Evolutionary conservation across 2,888 invertebrate species (phyloP), one percentile per base, ranked within the genome.

Genomic region (Caenorhabditis sinica): DNA sequence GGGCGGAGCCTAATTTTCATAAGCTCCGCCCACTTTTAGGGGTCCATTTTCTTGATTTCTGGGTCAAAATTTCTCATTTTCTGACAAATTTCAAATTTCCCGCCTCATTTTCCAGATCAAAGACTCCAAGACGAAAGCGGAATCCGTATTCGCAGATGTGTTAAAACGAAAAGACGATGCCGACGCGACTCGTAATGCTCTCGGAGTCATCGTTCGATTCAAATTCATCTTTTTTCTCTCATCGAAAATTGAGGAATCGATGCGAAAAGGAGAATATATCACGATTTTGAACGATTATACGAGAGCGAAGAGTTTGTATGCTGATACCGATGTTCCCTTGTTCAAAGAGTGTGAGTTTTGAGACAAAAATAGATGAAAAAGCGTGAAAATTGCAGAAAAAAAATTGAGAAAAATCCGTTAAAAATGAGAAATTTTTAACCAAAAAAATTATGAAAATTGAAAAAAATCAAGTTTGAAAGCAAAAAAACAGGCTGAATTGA

Each of bases 231-330:
- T 99, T 93, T 97, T 97, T 93, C 95, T 99, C 89, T 98, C 98
- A 0, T 96, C 96, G 49, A 96, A 96, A 63, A 97, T 99, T 66
- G 97, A 98, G 92, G 95, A 95, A 89, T 97, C 97, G 91, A 96
- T 98, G 84, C 95, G 96, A 90, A 96, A 96, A 92, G 97, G 97
- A 69, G 98, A 99, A 93, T 99, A 97, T 93, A 97, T 98, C 93
- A 95, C 97, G 69, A 97, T 99, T 28, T 97, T 99, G 82, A 99
- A 97, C 93, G 99, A 99, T 93, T 99, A 98, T 93, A 96, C 96
- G 0, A 95, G 98, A 90, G 98, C 97, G 4, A 97, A 97, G 93
- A 97, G 97, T 92, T 94, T 98, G 33, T 98, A 98, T 94, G 96
- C 96, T 81, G 97, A 96, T 93, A 97, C 88, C 17, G 90, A 92